Conservation (phyloP, 2,113 vertebrate species). For the Ellobius talpinus region DNA sequence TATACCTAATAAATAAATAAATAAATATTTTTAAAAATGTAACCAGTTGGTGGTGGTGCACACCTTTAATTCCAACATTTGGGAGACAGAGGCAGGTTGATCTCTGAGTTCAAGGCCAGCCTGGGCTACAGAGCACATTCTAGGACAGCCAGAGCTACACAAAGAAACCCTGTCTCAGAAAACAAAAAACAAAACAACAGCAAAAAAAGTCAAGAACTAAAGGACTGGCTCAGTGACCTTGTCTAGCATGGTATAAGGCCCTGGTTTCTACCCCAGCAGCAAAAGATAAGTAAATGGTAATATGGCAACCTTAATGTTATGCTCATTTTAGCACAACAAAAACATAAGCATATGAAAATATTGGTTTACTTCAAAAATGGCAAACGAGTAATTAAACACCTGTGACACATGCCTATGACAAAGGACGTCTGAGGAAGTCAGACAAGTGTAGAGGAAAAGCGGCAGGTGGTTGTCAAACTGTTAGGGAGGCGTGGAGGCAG, state of each 20-base stretch:
- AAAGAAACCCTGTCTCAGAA: background rate
- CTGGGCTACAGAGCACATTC: background rate
- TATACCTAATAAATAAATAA: too few species aligned
- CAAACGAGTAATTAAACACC: background rate
- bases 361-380: background rate
- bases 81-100: background rate
- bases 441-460: background rate
- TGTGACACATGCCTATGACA: background rate
- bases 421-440: background rate
- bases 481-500: background rate
- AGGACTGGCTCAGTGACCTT: background rate
- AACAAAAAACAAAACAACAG: too few species aligned
- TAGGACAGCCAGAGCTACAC: background rate
- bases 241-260: background rate
- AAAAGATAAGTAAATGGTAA: background rate
- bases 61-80: too few species aligned
- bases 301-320: background rate
- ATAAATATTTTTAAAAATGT: too few species aligned
- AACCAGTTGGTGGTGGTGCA: too few species aligned
- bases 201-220: background rate
- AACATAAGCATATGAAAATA: background rate
- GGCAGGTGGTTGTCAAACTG: background rate
- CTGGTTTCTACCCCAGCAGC: background rate
- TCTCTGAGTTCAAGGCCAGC: background rate
- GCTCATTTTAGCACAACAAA: background rate